Conservation (phyloP, 1,140 invertebrate species). For the Heliconius melpomene region DNA sequence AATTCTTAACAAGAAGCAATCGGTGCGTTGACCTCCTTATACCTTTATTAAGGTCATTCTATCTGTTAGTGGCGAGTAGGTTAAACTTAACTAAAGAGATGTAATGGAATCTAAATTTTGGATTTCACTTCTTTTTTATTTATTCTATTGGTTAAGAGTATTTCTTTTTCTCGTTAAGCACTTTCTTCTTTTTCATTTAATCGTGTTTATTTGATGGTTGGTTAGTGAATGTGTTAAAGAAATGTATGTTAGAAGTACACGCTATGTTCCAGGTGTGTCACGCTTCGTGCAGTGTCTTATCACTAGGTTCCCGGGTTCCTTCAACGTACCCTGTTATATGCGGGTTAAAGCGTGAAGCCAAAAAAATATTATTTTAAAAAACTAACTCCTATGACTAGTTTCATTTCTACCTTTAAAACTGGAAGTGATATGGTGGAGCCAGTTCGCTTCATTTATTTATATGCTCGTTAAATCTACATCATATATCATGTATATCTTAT, state of each 20-base stretch:
- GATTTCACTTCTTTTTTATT: not conserved
- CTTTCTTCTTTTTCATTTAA: too few species aligned
- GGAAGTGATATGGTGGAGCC: not conserved
- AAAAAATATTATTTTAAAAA: too few species aligned
- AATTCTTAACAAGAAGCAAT: conserved; percentile 29
- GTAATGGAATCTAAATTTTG: not conserved
- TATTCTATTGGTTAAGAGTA: not conserved
- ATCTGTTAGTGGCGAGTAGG: not conserved
- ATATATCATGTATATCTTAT: not conserved
- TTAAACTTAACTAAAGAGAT: not conserved
- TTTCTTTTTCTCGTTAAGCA: not conserved
- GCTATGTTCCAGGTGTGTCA: too few species aligned
- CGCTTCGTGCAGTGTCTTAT: too few species aligned
- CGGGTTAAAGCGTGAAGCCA: too few species aligned
- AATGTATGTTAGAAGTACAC: too few species aligned
- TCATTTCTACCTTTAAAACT: not conserved
- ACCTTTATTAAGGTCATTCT: conserved; percentile 35
- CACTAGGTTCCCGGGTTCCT: too few species aligned
- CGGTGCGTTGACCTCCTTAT: conserved; percentile 31
- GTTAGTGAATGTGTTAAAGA: too few species aligned
- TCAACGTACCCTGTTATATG: too few species aligned
- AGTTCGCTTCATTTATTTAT: conserved; percentile 4
- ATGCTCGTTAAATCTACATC: not conserved
- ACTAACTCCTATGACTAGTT: not conserved
- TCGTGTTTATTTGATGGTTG: too few species aligned